These are phyloP conservation scores for Caenorhabditis panamensis DNA, from an alignment of 2,888 invertebrate species.

Conservation along the genomic window DNA sequence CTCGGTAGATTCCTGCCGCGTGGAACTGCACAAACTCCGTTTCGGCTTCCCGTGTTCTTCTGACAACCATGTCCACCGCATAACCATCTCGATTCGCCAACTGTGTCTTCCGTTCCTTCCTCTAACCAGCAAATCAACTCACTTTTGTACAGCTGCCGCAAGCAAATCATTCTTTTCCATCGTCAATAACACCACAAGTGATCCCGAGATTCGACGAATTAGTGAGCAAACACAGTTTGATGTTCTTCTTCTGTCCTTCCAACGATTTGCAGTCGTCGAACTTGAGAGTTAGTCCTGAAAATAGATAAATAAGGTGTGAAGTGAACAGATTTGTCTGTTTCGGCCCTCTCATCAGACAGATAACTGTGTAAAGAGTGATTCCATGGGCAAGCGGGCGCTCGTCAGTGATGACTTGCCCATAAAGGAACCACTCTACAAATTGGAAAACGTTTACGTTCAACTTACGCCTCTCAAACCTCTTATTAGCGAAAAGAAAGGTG, in stretches of 20 bases:
- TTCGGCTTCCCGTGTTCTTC: slow-evolving; percentile 94
- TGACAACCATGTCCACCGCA: slow-evolving; percentile 95
- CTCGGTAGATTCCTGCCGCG: slow-evolving; percentile 98
- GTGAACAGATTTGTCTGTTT: too few relatives aligned
- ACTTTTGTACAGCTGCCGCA: slow-evolving; percentile 86
- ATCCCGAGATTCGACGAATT: slow-evolving; percentile 60
- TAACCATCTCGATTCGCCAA: slow-evolving; percentile 88
- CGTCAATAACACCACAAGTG: slow-evolving; percentile 84
- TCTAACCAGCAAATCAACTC: slow-evolving; percentile 86
- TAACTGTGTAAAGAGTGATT: too few relatives aligned
- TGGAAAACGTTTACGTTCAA: slow-evolving; percentile 79
- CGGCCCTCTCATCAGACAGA: too few relatives aligned
- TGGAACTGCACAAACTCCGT: slow-evolving; percentile 99
- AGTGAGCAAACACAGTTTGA: slow-evolving; percentile 78
- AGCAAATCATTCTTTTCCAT: too few relatives aligned
- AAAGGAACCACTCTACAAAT: too few relatives aligned
- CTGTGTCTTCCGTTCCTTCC: slow-evolving; percentile 89
- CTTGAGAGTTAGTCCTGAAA: slow-evolving; percentile 91
- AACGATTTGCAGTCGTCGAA: slow-evolving; percentile 93
- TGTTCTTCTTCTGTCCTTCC: slow-evolving; percentile 88
- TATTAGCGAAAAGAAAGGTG: slow-evolving; percentile 96
- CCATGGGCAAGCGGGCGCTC: too few relatives aligned
- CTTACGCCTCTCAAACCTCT: slow-evolving; percentile 98
- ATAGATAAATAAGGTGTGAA: too few relatives aligned
- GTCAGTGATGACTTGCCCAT: slow-evolving; percentile 91